Conservation (phyloP, 1,140 invertebrate genomes). For the Plodia interpunctella region DNA sequence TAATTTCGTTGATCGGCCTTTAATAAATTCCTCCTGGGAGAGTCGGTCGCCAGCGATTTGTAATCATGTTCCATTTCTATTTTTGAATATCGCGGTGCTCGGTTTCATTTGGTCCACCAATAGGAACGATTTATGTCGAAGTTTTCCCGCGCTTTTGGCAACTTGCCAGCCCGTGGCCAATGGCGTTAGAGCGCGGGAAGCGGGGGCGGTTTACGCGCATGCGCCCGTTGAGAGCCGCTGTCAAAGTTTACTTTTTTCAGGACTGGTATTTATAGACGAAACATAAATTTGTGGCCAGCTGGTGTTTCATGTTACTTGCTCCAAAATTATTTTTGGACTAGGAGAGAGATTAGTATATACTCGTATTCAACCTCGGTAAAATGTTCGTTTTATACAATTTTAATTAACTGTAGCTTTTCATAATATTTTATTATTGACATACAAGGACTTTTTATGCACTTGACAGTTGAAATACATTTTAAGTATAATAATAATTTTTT, state of each 20-base stretch:
- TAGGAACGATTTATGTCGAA: slow-evolving; percentile 39
- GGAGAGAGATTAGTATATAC: not conserved
- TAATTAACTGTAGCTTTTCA: no score
- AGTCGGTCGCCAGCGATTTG: slow-evolving; percentile 37
- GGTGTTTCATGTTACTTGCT: slow-evolving; percentile 14
- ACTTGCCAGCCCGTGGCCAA: slow-evolving; percentile 55
- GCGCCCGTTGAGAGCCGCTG: slow-evolving; percentile 23
- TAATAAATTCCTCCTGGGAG: slow-evolving; percentile 19
- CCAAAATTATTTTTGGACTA: not conserved
- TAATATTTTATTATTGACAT: no score
- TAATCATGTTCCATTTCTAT: slow-evolving; percentile 60
- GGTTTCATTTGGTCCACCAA: slow-evolving; percentile 64
- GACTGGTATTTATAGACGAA: slow-evolving; percentile 29
- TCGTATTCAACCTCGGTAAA: not conserved
- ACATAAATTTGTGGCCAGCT: slow-evolving; percentile 22
- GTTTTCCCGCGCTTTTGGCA: slow-evolving; percentile 71
- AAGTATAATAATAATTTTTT: no score
- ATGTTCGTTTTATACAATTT: not conserved
- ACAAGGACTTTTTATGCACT: no score
- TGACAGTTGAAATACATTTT: no score
- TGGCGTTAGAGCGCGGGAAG: slow-evolving; percentile 49
- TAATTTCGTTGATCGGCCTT: slow-evolving; percentile 14
- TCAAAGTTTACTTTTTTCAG: slow-evolving; percentile 33
- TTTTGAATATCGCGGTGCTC: slow-evolving; percentile 76
- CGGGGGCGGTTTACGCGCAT: slow-evolving; percentile 43